These are phyloP conservation scores for Leucania comma DNA, from an alignment of 2,888 invertebrate species.

Conservation along the genomic window DNA sequence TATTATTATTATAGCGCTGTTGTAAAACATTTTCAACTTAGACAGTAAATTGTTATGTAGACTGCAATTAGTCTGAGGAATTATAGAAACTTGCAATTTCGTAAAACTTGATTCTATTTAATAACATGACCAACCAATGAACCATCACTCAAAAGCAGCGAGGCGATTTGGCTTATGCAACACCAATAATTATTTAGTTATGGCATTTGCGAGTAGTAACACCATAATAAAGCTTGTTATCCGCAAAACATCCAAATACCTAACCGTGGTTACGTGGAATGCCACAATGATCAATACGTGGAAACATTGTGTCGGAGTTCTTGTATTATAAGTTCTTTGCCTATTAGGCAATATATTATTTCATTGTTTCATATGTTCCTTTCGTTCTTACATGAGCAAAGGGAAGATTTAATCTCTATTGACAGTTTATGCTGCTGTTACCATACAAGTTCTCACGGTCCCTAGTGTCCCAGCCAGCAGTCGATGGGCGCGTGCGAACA, in stretches of 20 bases:
- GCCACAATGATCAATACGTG: slow-evolving; percentile 65
- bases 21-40: slow-evolving; percentile 25
- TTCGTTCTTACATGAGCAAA: slow-evolving; percentile 75
- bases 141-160: slow-evolving; percentile 25
- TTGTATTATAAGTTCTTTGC: slow-evolving; percentile 65
- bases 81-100: slow-evolving; percentile 37
- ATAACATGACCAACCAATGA: slow-evolving; percentile 24
- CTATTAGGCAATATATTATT: slow-evolving; percentile 81
- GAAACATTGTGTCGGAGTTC: slow-evolving; percentile 72
- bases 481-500: slow-evolving; percentile 80
- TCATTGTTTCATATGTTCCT: slow-evolving; percentile 80
- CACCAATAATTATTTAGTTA: slow-evolving; percentile 47
- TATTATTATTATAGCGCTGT: slow-evolving; percentile 36
- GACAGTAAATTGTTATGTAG: slow-evolving; percentile 39
- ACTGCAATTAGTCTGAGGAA: slow-evolving; percentile 32
- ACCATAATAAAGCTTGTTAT: slow-evolving; percentile 49
- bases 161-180: slow-evolving; percentile 45
- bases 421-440: slow-evolving; percentile 76
- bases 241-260: slow-evolving; percentile 37
- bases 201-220: slow-evolving; percentile 37
- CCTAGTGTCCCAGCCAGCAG: slow-evolving; percentile 73
- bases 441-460: slow-evolving; percentile 79
- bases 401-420: slow-evolving; percentile 78
- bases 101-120: slow-evolving; percentile 36
- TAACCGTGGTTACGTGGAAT: slow-evolving; percentile 46